Conservation (phyloP, 1,140 invertebrate genomes). For the Thalassaphorura encarpata region DNA sequence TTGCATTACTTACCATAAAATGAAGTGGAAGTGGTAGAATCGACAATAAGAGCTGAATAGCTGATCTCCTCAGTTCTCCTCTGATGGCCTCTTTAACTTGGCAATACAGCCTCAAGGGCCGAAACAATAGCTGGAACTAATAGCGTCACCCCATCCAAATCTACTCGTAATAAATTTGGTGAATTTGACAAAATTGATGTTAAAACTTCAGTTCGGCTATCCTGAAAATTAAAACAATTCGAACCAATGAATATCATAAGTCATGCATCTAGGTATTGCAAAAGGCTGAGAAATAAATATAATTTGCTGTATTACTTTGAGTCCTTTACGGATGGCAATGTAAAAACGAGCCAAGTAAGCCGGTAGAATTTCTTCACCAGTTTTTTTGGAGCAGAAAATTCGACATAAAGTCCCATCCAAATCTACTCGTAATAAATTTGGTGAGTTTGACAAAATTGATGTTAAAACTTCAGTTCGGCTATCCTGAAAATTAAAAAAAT, state of each 20-base stretch:
- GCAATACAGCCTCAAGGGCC: slow-evolving; percentile 77
- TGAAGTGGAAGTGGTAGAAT: slow-evolving; percentile 82
- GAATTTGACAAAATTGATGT: slow-evolving; percentile 72
- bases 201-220: slow-evolving; percentile 50
- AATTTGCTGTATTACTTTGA: no score
- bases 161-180: slow-evolving; percentile 68
- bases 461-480: not conserved
- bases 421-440: slow-evolving; percentile 74
- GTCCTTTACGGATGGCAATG: slow-evolving; percentile 75
- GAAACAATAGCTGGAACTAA: slow-evolving; percentile 78
- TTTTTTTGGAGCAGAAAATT: slow-evolving; percentile 93
- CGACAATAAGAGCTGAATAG: slow-evolving; percentile 79
- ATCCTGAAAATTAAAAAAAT: not conserved
- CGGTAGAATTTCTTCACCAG: slow-evolving; percentile 85
- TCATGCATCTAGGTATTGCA: no score
- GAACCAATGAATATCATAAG: slow-evolving; percentile 8
- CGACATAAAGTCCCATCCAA: slow-evolving; percentile 86
- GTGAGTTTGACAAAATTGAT: slow-evolving; percentile 50
- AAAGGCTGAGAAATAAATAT: not conserved
- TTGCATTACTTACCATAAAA: slow-evolving; percentile 54
- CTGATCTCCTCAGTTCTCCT: slow-evolving; percentile 70
- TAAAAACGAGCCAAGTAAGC: slow-evolving; percentile 93
- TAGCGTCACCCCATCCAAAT: slow-evolving; percentile 85
- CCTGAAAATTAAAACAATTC: slow-evolving; percentile 16
- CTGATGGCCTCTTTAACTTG: slow-evolving; percentile 57